Conservation (phyloP, 2,888 invertebrate genomes). For the Sipunculus nudus region DNA sequence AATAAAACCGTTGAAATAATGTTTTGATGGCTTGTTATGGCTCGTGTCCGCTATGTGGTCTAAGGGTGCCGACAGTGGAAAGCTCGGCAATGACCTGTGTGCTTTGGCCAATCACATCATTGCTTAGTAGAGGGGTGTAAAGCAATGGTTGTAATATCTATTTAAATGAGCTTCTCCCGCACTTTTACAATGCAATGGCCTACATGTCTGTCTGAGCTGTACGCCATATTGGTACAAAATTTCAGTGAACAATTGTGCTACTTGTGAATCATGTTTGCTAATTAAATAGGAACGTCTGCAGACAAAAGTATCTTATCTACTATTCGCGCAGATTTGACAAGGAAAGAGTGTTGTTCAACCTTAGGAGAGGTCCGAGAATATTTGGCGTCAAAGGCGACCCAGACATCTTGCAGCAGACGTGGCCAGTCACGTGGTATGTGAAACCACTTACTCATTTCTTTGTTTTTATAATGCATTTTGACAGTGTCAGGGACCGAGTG, state of each 20-base stretch:
- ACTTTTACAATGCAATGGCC: constrained; percentile 23
- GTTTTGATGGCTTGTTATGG: too few species aligned
- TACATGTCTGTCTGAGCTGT: constrained; percentile 7
- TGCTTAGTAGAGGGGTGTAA: constrained; percentile 21
- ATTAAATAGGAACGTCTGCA: too few species aligned
- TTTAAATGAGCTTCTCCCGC: constrained; percentile 16
- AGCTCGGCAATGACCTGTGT: too few species aligned
- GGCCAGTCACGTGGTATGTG: constrained; percentile 24
- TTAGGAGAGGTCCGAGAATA: not conserved
- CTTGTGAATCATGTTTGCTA: too few species aligned
- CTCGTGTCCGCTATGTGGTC: too few species aligned
- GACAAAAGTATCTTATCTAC: constrained; percentile 6
- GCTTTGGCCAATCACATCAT: too few species aligned
- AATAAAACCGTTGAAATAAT: too few species aligned
- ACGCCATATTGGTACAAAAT: constrained; percentile 20
- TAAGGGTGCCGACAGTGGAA: too few species aligned
- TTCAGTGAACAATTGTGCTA: constrained; percentile 2
- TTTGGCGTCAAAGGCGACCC: not conserved
- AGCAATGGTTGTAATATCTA: constrained; percentile 19
- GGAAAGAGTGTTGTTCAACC: not conserved
- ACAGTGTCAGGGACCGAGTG: too few species aligned
- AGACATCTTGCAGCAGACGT: constrained; percentile 10
- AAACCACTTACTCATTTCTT: not conserved
- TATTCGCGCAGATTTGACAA: not conserved
- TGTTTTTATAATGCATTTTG: not conserved